Evolutionary conservation across 2,888 invertebrate species (phyloP).

Genomic region (Petrolisthes manimaculis): DNA sequence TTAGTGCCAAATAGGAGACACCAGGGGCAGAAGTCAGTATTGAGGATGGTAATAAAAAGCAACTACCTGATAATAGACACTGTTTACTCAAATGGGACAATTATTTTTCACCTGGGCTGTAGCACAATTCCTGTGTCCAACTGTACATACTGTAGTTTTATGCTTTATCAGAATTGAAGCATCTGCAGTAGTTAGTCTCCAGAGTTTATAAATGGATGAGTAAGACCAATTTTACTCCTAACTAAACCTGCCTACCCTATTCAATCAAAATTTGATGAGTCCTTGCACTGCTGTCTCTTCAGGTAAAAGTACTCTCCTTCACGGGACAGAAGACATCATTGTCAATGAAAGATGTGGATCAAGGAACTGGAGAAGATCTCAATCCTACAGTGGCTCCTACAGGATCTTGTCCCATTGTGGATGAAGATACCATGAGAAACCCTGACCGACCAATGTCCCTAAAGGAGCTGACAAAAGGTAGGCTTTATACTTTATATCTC

Average conservation of each 20-base stretch:
- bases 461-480: constrained; percentile 70
- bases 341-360: constrained; percentile 98
- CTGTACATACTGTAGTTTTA: too few relatives aligned
- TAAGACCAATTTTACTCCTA: neutral
- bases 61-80: too few relatives aligned
- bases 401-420: constrained; percentile 66
- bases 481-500: neutral
- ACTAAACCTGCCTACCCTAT: neutral
- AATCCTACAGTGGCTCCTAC: constrained; percentile 78
- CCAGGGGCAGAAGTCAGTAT: too few relatives aligned
- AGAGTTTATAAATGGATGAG: too few relatives aligned
- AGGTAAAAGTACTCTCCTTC: constrained; percentile 89
- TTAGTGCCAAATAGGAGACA: too few relatives aligned
- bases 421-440: constrained; percentile 84
- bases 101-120: too few relatives aligned
- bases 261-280: neutral
- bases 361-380: constrained; percentile 91
- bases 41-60: too few relatives aligned
- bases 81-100: too few relatives aligned
- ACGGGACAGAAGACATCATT: constrained; percentile 95
- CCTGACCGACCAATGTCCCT: constrained; percentile 87
- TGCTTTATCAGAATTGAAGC: too few relatives aligned
- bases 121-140: too few relatives aligned
- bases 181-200: too few relatives aligned
- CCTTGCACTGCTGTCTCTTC: constrained; percentile 60